Base-by-base conservation (phyloP, 2,888 invertebrate genomes). In the Glyphotaelius pellucidus region DNA sequence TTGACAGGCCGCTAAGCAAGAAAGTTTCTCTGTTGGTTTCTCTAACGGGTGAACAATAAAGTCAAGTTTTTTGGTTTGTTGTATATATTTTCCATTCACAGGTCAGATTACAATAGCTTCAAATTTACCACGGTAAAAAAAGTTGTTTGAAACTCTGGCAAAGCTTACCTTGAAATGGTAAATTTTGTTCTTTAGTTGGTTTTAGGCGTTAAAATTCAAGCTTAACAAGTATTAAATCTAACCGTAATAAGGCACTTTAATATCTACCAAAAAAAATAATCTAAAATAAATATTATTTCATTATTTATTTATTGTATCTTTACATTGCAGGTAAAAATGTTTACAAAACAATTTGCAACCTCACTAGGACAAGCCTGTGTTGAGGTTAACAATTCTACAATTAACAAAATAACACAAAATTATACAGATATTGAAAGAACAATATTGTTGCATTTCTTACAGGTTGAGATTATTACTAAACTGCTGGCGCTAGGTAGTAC, bases 41-140 rank as follows among this genome's bases (percentile, higher is more conserved):
- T 35, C 38, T 5, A 84, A 38, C 84, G 38, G 38, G 31, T 81
- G n/a, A 81, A 81, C 81, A 81, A 80, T 32, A 81, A 81, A 81
- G 31, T 81, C 14, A 81, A 5, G 32, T 81, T 32, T 81, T 32
- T 81, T 32, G 15, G 81, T 32, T 31, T 9, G 81, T 12, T n/a
- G 11, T 15, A 31, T 12, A 31, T 14, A 81, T 81, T 81, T 81
- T 31, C 19, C 32, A 81, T 31, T 81, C 81, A 81, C 31, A 81
- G 31, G 30, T 81, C 11, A 31, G 81, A 81, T 31, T 81, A 81
- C 14, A 81, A 81, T 81, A 31, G 81, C 81, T 81, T 81, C 3
- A 67, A 67, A 67, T 67, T 67, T 1, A 67, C 9, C 25, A 67
- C 67, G 67, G 67, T 25, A 11, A 25, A 67, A 67, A 67, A 67